These are phyloP conservation scores for Panagrolaimus sp. DNA, from an alignment of 1,140 invertebrate species.

Conservation along the genomic window DNA sequence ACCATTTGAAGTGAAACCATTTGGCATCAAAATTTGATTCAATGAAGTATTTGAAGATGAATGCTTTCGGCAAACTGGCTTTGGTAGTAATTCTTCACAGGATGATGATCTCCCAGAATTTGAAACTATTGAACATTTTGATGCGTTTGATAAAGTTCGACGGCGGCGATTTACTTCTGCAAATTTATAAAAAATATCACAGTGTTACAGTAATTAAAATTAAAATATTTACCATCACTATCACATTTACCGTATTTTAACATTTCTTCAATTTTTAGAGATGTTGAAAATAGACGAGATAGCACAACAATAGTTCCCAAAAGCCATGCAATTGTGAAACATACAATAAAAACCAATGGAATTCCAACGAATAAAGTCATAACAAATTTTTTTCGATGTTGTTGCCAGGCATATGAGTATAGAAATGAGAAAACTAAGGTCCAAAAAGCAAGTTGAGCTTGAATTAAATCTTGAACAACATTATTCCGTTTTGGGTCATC, in stretches of 20 bases:
- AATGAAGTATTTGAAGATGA: conserved; percentile 24
- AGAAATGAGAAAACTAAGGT: conserved; percentile 38
- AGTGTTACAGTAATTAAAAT: not conserved
- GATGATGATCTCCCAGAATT: conserved; percentile 20
- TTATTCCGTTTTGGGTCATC: conserved; percentile 24
- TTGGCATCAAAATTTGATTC: conserved; percentile 24
- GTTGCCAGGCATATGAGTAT: conserved; percentile 47
- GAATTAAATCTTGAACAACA: conserved; percentile 40
- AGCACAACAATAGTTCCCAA: conserved; percentile 41
- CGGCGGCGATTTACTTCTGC: not conserved
- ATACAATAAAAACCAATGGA: conserved; percentile 37
- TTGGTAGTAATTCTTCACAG: conserved; percentile 37
- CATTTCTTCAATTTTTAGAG: conserved; percentile 43
- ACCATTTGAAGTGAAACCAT: no score
- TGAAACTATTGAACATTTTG: conserved; percentile 21
- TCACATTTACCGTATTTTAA: conserved; percentile 21
- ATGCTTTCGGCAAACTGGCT: conserved; percentile 38
- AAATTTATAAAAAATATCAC: conserved; percentile 15
- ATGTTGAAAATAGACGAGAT: conserved; percentile 41
- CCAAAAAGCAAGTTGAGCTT: conserved; percentile 48
- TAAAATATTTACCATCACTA: conserved; percentile 10
- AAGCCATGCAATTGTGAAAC: conserved; percentile 39
- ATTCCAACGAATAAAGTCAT: conserved; percentile 46
- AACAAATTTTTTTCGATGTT: conserved; percentile 47
- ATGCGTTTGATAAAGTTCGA: conserved; percentile 21